Base-by-base conservation (phyloP, 1,140 invertebrate genomes). In the Scaptomyza hsui region DNA sequence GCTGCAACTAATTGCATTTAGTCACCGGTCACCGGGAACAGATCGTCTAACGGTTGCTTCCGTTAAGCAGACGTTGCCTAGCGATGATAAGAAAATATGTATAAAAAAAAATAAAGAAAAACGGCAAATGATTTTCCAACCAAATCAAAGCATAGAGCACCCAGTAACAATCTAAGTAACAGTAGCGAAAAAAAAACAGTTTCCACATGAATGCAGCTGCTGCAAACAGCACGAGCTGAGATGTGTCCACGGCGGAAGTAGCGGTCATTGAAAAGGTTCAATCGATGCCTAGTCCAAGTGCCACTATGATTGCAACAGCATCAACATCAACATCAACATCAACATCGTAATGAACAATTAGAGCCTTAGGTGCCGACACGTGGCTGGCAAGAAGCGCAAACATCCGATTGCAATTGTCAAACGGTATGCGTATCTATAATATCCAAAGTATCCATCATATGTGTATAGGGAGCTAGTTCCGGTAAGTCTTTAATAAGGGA, bases 1-100 rank as follows among this genome's bases (percentile, higher is more conserved):
- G 82, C 82, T 88, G 78, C 82, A 86, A 86, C 82, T 86, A 86
- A 86, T 86, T 86, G 81, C 81, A 77, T 88, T 86, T 86, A 69
- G 78, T 69, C 73, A 72, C 49, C 77, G 74, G 79, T 76, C 76
- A 74, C 61, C 76, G 69, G 78, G 52, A 72, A 68, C 62, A 75
- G 72, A 71, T 80, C 47, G 52, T 49, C 70, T 72, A 72, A 72
- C 70, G 70, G 70, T 68, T 68, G 49, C 75, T 69, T 73, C 70
- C 63, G 70, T 72, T 72, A 72, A 64, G 48, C 47, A 70, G 60
- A 64, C 67, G 51, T 59, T 19, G 52, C 53, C 52, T 29, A 45
- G 42, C 51, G 3, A 48, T 60, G 57, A 48, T 29, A 29, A 29
- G 19, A 21, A 29, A 29, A 29, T 29, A 29, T 9, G n/a, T n/a